Evolutionary conservation across 2,797 vertebrate species (phyloP), one percentile per base, ranked within the genome.

Genomic region (Kryptopterus vitreolus): DNA sequence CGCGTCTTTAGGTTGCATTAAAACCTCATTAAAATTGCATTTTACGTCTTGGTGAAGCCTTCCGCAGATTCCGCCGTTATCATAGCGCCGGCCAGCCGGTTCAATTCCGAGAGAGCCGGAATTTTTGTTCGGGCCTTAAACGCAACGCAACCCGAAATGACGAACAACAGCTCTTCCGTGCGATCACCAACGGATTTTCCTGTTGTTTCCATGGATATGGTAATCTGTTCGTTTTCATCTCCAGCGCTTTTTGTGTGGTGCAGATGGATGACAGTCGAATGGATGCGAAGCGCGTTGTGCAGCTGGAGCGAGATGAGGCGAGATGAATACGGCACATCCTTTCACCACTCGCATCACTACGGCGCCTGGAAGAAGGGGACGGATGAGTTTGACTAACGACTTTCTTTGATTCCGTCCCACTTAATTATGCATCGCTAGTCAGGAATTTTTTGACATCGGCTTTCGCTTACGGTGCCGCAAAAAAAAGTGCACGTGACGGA

Each of bases 391-490:
- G 80, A 52, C 86, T 91, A 91, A 91, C 89, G 88, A 86, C 88
- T 89, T 89, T 86, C 79, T 84, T 81, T 83, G 77, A 80, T 78
- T 77, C 71, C 26, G 78, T 77, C 66, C 80, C 63, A 58, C 77
- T 82, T 76, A 81, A 84, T 82, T 84, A 87, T 80, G 43, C 53
- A 33, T 79, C 77, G 84, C 85, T 90, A 87, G 92, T 92, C 89
- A 90, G 82, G 75, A 88, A n/a, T n/a, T 80, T 81, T 86, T 85
- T 86, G 58, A 65, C 71, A 77, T 61, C 85, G 84, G 83, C 77
- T 69, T 81, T 85, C 83, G 81, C 86, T 88, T 77, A 84, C 77
- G 81, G 76, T 81, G 84, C 81, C n/a, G 65, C n/a, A n/a, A n/a
- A n/a, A n/a, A 86, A 88, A 82, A 86, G 87, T 78, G 77, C 78